Conservation (phyloP, 2,113 vertebrate genomes). For the Leptocoma aspasia region DNA sequence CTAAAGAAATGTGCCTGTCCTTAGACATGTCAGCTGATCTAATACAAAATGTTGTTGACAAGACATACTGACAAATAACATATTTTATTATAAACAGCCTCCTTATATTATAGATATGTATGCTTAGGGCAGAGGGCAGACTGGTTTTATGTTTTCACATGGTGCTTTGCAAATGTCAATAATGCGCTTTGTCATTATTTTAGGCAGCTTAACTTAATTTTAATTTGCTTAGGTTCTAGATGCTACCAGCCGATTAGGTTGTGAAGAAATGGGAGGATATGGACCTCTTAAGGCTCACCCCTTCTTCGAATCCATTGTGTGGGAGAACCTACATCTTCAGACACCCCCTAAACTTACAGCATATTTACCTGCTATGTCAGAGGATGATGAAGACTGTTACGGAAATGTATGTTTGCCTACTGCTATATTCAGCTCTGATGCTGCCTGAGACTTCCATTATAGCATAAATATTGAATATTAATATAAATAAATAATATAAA, state of each 20-base stretch:
- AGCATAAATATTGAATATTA: background rate
- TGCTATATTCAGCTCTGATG: background rate
- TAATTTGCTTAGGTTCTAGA: conserved; percentile 83
- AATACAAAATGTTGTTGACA: background rate
- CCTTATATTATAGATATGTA: background rate
- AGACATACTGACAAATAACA: background rate
- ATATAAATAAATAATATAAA: background rate
- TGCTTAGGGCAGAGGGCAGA: background rate
- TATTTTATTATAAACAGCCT: background rate
- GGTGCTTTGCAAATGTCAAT: background rate
- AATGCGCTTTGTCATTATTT: background rate
- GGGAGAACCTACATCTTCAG: conserved; percentile 90
- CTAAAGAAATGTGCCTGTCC: background rate
- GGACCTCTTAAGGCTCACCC: conserved; percentile 88
- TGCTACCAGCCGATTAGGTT: conserved; percentile 90
- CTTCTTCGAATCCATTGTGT: conserved; percentile 91
- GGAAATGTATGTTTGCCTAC: conserved; percentile 84
- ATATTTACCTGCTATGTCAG: conserved; percentile 96
- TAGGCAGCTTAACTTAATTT: background rate
- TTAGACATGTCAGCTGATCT: background rate
- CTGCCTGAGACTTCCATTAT: background rate
- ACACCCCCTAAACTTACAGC: conserved; percentile 96
- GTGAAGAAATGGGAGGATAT: conserved; percentile 95
- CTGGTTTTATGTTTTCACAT: background rate
- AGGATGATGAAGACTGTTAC: conserved; percentile 98